Percentiles rank a stretch among this genome's conserved stretches.
Conservation (phyloP, 2,113 vertebrate genomes). For the Brevimyrus niger region DNA sequence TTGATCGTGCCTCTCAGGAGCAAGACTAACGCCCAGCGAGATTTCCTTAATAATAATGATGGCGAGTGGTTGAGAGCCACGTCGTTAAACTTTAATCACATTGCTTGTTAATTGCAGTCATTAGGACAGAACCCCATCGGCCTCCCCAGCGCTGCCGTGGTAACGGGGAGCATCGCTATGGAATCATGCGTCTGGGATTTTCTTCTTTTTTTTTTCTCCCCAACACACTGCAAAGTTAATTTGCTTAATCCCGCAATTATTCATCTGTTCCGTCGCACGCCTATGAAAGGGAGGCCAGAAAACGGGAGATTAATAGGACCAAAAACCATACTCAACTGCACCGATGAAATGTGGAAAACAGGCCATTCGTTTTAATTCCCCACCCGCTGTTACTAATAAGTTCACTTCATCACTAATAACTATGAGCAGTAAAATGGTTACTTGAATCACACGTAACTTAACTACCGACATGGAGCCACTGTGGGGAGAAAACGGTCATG, state of each 20-base stretch:
- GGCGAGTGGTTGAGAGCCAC: not conserved
- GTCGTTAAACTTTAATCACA: constrained; percentile 2
- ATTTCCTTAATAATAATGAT: constrained; percentile 1
- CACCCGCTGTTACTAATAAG: not conserved
- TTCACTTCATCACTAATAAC: not conserved
- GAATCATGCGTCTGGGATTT: not conserved
- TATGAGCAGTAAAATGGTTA: not conserved
- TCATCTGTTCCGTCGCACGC: not conserved
- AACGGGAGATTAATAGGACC: not conserved
- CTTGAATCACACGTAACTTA: not conserved
- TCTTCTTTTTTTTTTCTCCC: not conserved
- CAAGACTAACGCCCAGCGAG: not conserved
- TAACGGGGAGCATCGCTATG: not conserved
- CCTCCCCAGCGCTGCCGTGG: not conserved
- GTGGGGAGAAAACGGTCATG: not conserved
- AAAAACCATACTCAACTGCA: not conserved
- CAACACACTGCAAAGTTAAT: not conserved
- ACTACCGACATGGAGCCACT: not conserved
- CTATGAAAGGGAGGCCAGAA: not conserved
- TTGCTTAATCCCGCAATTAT: not conserved
- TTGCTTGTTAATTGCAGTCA: constrained; percentile 1
- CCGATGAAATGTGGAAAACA: not conserved
- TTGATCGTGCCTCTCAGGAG: not conserved
- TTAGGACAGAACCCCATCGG: not conserved
- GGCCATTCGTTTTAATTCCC: not conserved